A percentile compares a stretch with the other conserved stretches of the same genome.
phyloP scores from a whole-genome alignment of 2,797 vertebrate genomes.

The Sus cebifrons region DNA sequence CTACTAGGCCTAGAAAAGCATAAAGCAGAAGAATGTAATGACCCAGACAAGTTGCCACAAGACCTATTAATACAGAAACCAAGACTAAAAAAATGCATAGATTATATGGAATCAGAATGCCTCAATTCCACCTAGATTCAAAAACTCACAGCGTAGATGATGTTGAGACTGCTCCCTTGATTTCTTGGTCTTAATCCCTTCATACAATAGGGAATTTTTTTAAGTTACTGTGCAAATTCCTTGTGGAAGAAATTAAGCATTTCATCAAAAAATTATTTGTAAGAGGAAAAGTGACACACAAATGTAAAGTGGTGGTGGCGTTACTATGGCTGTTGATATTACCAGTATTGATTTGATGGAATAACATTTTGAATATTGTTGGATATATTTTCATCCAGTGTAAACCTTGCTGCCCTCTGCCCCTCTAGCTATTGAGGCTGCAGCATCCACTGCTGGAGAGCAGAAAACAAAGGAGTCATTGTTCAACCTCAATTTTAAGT shows the following conservation, averaged over 20 bases:
- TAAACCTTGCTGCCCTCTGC: not conserved
- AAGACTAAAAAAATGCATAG: not conserved
- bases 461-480: slow-evolving; percentile 2
- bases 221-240: not conserved
- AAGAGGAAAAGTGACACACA: not conserved
- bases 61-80: not conserved
- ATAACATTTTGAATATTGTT: slow-evolving; percentile 38
- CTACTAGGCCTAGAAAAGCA: not conserved
- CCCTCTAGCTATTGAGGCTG: not conserved
- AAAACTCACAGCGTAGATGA: not conserved
- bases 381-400: not conserved
- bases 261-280: slow-evolving; percentile 23
- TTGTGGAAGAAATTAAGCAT: not conserved
- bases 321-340: not conserved
- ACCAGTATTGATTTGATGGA: not conserved
- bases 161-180: not conserved
- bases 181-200: not conserved
- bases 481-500: not conserved
- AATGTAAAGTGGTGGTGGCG: not conserved
- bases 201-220: not conserved
- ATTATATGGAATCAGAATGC: not conserved
- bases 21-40: not conserved
- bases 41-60: not conserved
- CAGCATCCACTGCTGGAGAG: not conserved
- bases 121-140: not conserved